Conservation (phyloP, 2,888 invertebrate genomes). For the Candidula unifasciata region DNA sequence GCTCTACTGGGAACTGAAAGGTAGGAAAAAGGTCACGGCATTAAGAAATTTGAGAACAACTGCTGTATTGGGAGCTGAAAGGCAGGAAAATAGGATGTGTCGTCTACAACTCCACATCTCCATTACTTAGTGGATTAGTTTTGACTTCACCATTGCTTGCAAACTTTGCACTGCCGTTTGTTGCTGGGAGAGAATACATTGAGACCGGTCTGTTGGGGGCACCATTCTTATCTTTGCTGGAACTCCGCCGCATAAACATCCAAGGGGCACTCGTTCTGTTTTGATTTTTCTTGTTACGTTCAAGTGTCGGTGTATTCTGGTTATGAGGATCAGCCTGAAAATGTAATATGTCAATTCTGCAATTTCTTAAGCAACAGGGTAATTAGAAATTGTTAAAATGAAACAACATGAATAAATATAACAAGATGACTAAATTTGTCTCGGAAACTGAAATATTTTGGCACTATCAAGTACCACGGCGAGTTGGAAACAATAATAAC, state of each 20-base stretch:
- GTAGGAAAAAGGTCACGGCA: no score
- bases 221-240: conserved; percentile 62
- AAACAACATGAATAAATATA: no score
- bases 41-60: no score
- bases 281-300: conserved; percentile 59
- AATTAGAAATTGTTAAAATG: no score
- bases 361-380: background rate
- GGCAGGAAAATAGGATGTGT: no score
- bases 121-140: background rate
- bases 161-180: conserved; percentile 41
- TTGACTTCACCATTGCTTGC: conserved; percentile 43
- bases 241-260: conserved; percentile 71
- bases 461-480: no score
- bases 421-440: no score
- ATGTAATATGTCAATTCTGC: background rate
- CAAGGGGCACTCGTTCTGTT: conserved; percentile 72
- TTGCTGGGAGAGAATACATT: background rate
- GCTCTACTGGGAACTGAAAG: no score
- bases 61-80: no score
- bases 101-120: conserved; percentile 40
- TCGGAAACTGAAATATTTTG: no score
- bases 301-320: conserved; percentile 33
- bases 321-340: conserved; percentile 34
- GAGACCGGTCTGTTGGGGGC: conserved; percentile 23
- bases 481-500: no score